Conservation (phyloP, 2,113 vertebrate species). For the Camelus bactrianus region DNA sequence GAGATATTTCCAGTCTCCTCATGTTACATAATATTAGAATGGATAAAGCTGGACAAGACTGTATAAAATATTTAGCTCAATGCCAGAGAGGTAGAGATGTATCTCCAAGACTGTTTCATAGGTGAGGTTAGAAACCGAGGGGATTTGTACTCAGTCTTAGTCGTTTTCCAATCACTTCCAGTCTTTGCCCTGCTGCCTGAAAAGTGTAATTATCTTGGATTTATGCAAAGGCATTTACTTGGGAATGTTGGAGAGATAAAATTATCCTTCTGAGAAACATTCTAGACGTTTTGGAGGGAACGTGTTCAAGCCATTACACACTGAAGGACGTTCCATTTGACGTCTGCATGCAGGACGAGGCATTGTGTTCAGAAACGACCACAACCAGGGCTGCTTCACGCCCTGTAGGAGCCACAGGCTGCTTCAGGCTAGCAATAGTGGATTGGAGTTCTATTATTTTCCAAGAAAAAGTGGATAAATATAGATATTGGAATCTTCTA, state of each 20-base stretch:
- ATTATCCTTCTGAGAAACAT: neutral
- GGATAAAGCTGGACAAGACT: neutral
- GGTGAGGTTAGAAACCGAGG: neutral
- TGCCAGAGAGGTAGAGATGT: neutral
- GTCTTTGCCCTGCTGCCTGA: neutral
- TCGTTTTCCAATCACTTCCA: neutral
- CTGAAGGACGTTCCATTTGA: neutral
- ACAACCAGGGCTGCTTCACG: neutral
- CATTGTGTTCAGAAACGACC: neutral
- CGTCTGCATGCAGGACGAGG: no score
- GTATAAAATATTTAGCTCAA: neutral
- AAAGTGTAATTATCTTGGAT: neutral
- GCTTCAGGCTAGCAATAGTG: neutral
- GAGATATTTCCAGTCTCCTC: neutral
- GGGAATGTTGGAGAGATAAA: neutral
- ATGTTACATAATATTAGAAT: neutral
- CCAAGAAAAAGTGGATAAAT: neutral
- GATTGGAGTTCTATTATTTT: neutral
- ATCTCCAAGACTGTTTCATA: neutral
- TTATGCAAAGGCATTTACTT: neutral
- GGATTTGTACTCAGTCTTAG: neutral
- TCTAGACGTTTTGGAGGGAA: neutral
- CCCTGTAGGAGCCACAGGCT: neutral
- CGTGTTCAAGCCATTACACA: neutral
- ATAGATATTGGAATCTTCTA: neutral